These are phyloP conservation scores for Sinocyclocheilus anophthalmus DNA, from an alignment of 2,113 vertebrate genomes.

Conservation along the genomic window DNA sequence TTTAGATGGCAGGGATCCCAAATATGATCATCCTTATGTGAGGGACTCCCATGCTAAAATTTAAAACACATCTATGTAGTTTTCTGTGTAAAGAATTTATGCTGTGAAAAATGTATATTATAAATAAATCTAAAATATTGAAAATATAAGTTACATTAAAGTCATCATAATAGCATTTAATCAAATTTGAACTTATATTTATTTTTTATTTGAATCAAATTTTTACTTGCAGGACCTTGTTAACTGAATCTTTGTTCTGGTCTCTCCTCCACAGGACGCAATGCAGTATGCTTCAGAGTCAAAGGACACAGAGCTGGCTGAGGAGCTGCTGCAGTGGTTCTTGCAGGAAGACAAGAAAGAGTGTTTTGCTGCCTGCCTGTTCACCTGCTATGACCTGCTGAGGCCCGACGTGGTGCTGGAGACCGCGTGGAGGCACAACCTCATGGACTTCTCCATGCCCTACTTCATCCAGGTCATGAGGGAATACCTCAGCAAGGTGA, in stretches of 20 bases:
- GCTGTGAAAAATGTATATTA: too few species aligned
- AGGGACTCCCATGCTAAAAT: background rate
- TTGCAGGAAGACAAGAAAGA: constrained; percentile 93
- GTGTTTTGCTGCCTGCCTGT: constrained; percentile 97
- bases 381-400: constrained; percentile 97
- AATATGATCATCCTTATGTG: background rate
- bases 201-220: too few species aligned
- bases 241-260: background rate
- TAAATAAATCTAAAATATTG: too few species aligned
- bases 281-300: constrained; percentile 99
- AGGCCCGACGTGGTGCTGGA: constrained; percentile 97
- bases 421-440: constrained; percentile 98
- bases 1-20: background rate
- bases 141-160: too few species aligned
- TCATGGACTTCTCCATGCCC: constrained; percentile 99
- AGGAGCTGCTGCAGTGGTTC: constrained; percentile 98
- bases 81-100: too few species aligned
- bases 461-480: constrained; percentile 99
- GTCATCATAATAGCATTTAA: too few species aligned
- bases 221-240: background rate
- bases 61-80: too few species aligned
- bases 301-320: constrained; percentile 95
- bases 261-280: constrained; percentile 82
- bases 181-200: too few species aligned
- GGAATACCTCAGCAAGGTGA: constrained; percentile 97